These are phyloP conservation scores for Eriosoma lanigerum DNA, from an alignment of 1,140 invertebrate species.

Conservation along the genomic window DNA sequence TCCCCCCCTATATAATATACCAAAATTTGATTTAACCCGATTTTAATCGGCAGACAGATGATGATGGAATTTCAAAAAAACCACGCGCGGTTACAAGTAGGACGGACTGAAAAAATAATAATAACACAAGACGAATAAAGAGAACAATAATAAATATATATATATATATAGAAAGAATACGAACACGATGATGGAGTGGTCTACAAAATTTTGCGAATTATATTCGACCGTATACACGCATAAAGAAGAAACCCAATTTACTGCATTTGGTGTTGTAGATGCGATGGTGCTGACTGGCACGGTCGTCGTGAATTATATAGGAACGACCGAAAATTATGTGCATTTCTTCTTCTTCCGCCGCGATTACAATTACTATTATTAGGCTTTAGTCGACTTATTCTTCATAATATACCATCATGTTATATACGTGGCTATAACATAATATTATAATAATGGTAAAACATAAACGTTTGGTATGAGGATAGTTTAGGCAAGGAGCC, in stretches of 20 bases:
- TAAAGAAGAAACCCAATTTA: neutral
- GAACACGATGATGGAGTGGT: neutral
- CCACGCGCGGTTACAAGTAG: neutral
- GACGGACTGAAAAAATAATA: neutral
- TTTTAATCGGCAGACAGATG: neutral
- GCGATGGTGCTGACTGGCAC: neutral
- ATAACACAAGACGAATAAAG: neutral
- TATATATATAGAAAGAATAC: neutral
- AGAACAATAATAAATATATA: slow-evolving; percentile 20
- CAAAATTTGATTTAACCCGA: neutral
- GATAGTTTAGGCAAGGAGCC: neutral
- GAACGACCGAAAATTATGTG: neutral
- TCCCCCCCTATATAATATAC: neutral
- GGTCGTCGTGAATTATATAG: neutral
- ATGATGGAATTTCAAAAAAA: slow-evolving; percentile 7
- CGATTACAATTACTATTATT: neutral
- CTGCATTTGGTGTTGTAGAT: neutral
- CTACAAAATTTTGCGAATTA: neutral
- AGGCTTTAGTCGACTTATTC: neutral
- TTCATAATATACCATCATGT: too few relatives aligned
- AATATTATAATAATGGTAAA: slow-evolving; percentile 20
- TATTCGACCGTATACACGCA: neutral
- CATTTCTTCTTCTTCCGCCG: neutral
- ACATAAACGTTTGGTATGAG: slow-evolving; percentile 13
- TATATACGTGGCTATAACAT: neutral